Evolutionary conservation across 2,113 vertebrate genomes (phyloP).

Genomic region (Python bivittatus): DNA sequence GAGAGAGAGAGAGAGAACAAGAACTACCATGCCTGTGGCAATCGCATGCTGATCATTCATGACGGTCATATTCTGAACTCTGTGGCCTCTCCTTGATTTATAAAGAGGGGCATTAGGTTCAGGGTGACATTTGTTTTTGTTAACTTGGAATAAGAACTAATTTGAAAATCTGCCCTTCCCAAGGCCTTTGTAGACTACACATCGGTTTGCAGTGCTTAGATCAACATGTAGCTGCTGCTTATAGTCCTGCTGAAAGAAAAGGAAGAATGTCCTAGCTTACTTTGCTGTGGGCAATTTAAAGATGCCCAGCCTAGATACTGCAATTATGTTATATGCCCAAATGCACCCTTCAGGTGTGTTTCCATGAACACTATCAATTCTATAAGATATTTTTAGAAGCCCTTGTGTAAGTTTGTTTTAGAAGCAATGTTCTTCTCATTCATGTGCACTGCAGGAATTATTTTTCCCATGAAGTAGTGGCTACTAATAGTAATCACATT

Average conservation of each 20-base stretch:
- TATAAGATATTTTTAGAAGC: background rate
- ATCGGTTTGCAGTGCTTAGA: background rate
- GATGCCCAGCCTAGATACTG: too few relatives aligned
- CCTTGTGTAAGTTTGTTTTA: background rate
- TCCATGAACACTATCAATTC: background rate
- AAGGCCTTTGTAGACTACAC: background rate
- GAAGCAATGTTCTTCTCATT: background rate
- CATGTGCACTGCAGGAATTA: background rate
- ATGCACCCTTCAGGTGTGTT: background rate
- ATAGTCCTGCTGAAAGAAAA: background rate
- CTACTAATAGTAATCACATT: background rate
- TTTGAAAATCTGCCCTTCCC: background rate
- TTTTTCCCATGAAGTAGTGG: background rate
- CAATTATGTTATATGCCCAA: too few relatives aligned
- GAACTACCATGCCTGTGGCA: background rate
- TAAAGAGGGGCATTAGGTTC: background rate
- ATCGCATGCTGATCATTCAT: background rate
- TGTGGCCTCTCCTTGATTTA: background rate
- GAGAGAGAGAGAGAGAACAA: too few relatives aligned
- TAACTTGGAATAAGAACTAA: conserved; percentile 6
- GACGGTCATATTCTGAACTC: background rate
- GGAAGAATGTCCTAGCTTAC: background rate
- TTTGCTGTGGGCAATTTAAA: background rate
- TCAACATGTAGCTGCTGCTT: background rate
- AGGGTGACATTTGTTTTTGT: background rate